Evolutionary conservation across 2,888 invertebrate genomes (phyloP), one percentile per base, ranked within the genome.

Genomic region (Tenthredo livida): DNA sequence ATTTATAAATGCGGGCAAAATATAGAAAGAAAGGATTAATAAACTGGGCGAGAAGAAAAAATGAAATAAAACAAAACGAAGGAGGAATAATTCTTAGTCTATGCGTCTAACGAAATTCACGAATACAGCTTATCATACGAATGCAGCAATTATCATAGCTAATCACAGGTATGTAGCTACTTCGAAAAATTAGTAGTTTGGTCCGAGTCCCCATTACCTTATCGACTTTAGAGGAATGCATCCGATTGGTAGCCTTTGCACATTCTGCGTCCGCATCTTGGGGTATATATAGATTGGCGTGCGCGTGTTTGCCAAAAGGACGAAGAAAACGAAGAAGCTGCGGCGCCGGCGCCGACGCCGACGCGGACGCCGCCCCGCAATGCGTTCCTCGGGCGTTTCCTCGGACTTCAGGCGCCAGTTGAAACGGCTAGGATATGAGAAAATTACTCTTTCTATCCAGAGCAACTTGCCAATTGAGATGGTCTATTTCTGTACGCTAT

Each of bases 401-500:
- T 65, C 54, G 84, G 54, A 33, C 50, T 85, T 43, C 21, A 58
- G 80, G 80, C 80, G 80, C 80, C 80, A 61, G 61, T 61, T 65
- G 37, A 65, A 80, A 80, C 61, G 40, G 25, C 80, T 65, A 25
- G 80, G 80, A 61, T 80, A 33, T n/a, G 61, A 80, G 80, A 80
- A 80, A 80, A 80, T 80, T 37, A 43, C 80, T 80, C 80, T 77
- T 77, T 54, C 47, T 29, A 54, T 54, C 72, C 50, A 40, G 77
- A 77, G 50, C 77, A 43, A 21, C 43, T 73, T 21, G 40, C 58
- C 58, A 40, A 80, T 80, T 61, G 40, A 61, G 84, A 61, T 85
- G 85, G 86, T 88, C 88, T 89, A 89, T 90, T 90, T 88, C 87
- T 88, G 87, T 84, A 61, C 77, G 84, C 61, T 61, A 80, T 61